These are phyloP conservation scores for Oophaga sylvatica DNA, from an alignment of 2,797 vertebrate species.

Conservation along the genomic window DNA sequence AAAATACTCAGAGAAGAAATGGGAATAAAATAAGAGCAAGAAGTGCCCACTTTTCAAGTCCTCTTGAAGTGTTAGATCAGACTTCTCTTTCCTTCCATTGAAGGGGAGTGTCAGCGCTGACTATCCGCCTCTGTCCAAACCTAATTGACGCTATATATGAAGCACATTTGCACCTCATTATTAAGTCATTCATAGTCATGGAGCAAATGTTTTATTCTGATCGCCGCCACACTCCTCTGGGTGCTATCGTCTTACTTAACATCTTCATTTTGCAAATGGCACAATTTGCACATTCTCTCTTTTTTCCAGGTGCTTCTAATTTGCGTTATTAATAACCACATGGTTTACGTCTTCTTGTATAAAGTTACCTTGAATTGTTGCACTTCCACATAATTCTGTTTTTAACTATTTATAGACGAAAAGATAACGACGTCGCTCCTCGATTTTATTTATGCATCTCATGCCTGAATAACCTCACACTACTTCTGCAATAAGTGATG, in stretches of 20 bases:
- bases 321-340: constrained; percentile 12
- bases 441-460: constrained; percentile 16
- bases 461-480: constrained; percentile 13
- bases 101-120: background rate
- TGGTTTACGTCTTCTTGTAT: constrained; percentile 1
- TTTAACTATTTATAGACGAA: constrained; percentile 28
- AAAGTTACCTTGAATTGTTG: constrained; percentile 12
- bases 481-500: constrained; percentile 41
- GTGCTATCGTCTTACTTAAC: constrained; percentile 38
- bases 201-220: background rate
- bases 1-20: too few species aligned
- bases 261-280: constrained; percentile 20
- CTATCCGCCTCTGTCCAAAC: too few species aligned
- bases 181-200: background rate
- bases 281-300: constrained; percentile 53
- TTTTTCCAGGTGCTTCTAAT: constrained; percentile 39
- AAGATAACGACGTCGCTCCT: background rate
- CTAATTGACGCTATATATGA: background rate
- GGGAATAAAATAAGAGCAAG: too few species aligned
- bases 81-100: background rate
- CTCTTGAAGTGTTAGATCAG: too few species aligned
- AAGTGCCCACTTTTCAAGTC: too few species aligned
- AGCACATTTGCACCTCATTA: background rate
- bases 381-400: constrained; percentile 23
- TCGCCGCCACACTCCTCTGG: constrained; percentile 25